A percentile compares a stretch with the other conserved stretches of the same genome.
phyloP scores from a whole-genome alignment of 2,797 vertebrate genomes.

The Morus bassanus region DNA sequence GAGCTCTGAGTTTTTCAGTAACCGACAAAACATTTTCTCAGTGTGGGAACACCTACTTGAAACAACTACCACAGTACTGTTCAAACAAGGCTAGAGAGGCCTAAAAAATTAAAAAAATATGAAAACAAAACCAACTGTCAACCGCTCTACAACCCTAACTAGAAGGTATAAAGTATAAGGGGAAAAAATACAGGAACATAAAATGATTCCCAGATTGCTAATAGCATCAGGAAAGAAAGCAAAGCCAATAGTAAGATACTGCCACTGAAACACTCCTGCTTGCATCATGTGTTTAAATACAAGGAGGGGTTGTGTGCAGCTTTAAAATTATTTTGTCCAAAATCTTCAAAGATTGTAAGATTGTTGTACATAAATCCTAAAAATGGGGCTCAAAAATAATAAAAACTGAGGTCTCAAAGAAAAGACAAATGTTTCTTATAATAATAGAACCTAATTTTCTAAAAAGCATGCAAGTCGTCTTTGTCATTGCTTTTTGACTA shows the following conservation, averaged over 20 bases:
- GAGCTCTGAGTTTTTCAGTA: not conserved
- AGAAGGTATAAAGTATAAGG: not conserved
- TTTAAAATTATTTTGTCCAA: not conserved
- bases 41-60: not conserved
- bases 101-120: not conserved
- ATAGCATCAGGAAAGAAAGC: not conserved
- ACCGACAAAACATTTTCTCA: not conserved
- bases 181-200: rapidly evolving
- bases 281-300: not conserved
- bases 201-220: not conserved
- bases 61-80: not conserved
- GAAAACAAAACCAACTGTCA: not conserved
- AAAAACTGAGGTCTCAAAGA: not conserved
- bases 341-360: not conserved
- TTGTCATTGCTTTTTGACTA: not conserved
- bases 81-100: not conserved
- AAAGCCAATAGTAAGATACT: not conserved
- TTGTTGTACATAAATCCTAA: not conserved
- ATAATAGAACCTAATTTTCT: not conserved
- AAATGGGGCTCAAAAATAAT: not conserved
- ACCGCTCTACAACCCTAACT: not conserved
- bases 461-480: not conserved
- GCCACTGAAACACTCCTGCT: not conserved
- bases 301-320: not conserved
- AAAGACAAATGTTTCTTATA: not conserved